Evolutionary conservation across 2,888 invertebrate genomes (phyloP), one percentile per base, ranked within the genome.

Genomic region (Ditylenchus weischeri): DNA sequence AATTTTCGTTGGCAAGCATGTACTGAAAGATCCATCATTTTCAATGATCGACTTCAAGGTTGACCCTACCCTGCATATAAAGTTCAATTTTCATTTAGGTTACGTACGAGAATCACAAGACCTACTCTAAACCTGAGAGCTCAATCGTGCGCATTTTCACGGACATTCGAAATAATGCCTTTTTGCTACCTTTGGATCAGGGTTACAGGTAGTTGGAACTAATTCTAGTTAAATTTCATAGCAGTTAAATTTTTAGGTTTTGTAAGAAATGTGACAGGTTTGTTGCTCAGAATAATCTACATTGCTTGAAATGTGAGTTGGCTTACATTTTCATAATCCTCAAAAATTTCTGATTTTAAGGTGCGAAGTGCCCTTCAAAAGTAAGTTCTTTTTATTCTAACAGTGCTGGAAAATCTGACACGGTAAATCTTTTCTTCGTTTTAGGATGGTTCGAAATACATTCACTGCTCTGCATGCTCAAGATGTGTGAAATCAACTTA

Each of bases 111-210:
- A 80, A 79, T 64, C 80, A 80, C 64, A 76, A 73, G 58, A 67
- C 71, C 10, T 80, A 75, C 62, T 63, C 69, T 21, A 68, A 75
- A 19, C 69, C 73, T 4, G 66, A 72, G 29, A 76, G 76, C 57
- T 73, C 76, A 0, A 76, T 75, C 23, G 80, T 80, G 18, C 66
- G 80, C 6, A 68, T 80, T 10, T 78, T 80, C 65, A 80, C 79
- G 7, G 72, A 80, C 70, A 49, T 80, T 18, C 69, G 74, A 8
- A 43, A 59, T 15, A 23, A 65, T 29, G 67, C 64, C 36, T 73
- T 80, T 50, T 70, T 73, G 65, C 66, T 80, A n/a, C 63, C 74
- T 11, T 49, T 62, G 0, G 59, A 72, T 15, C 38, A 65, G 4
- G 77, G 75, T 18, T 80, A 80, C 66, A 72, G 43, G 43, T 43